These are phyloP conservation scores for Labeo calbasu DNA, from an alignment of 2,797 vertebrate genomes.

Conservation along the genomic window DNA sequence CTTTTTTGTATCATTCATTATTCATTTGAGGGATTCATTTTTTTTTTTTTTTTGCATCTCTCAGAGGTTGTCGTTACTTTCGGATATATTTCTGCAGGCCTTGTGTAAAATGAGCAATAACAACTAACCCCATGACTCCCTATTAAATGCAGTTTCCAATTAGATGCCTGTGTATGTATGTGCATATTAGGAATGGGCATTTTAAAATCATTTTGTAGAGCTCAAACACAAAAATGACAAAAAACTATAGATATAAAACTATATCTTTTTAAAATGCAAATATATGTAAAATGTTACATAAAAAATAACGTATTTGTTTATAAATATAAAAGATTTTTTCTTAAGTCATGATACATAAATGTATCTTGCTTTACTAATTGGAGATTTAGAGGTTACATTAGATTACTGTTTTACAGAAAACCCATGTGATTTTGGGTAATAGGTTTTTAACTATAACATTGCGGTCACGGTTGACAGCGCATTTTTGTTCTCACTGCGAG, in stretches of 20 bases:
- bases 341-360: too few relatives aligned
- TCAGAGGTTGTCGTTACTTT: constrained; percentile 61
- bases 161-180: constrained; percentile 2
- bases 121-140: constrained; percentile 61
- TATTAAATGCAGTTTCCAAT: constrained; percentile 71
- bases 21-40: constrained; percentile 70
- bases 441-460: neutral
- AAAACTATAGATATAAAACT: neutral
- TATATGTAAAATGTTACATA: neutral
- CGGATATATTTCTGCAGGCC: constrained; percentile 64
- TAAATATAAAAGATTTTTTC: neutral
- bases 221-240: neutral
- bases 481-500: constrained; percentile 4
- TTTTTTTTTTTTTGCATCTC: constrained; percentile 62
- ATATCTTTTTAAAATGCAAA: neutral
- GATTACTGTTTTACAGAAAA: constrained; percentile 4
- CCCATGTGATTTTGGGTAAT: neutral
- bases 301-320: neutral
- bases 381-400: neutral
- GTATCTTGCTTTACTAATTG: neutral
- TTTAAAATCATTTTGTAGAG: neutral
- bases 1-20: constrained; percentile 62
- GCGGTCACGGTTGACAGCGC: neutral
- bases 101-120: constrained; percentile 65
- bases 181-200: neutral